Base-by-base conservation (phyloP, 2,113 vertebrate species). In the Manacus vitellinus region DNA sequence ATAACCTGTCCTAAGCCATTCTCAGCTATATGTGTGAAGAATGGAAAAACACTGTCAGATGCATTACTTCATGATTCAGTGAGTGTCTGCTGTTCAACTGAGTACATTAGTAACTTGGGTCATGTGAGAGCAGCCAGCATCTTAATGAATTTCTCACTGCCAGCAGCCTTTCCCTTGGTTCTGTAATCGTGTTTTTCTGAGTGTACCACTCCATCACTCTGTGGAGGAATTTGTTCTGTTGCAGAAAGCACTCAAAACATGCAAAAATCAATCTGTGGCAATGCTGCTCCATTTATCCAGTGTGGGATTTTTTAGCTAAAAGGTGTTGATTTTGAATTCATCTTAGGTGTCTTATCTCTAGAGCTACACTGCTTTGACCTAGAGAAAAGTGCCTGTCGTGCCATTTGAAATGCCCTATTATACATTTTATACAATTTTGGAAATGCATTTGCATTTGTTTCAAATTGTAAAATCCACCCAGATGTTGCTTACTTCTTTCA, bases 11-110 rank as follows among this genome's bases (percentile, higher is more conserved):
- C 97, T 95, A 98, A 97, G 97, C 96, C 97, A 97, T 98, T 98
- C 97, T 97, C 94, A 25, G 95, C 92, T 92, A 94, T 97, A 85
- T 93, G 93, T 96, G 84, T 96, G 96, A 93, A 94, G 94, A 96
- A 97, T 97, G 98, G 97, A 98, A 98, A 98, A 98, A 97, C 88
- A 78, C 93, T 97, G 98, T 98, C 98, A 98, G 95, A 96, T 92
- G 66, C 92, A 96, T 97, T 96, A 95, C 89, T 95, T 96, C 86
- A 94, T 86, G 96, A 97, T 98, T 98, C 95, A 96, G 95, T 97
- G 97, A 97, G 84, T 85, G 97, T 97, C 78, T 97, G 96, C 98
- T 96, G 94, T 97, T 98, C 97, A 96, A 97, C 95, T 61, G 77
- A 95, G 91, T 95, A 92, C 95, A 70, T 97, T 95, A 97, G 95